Evolutionary conservation across 2,888 invertebrate species (phyloP).

Genomic region (Drosophila setosimentum): DNA sequence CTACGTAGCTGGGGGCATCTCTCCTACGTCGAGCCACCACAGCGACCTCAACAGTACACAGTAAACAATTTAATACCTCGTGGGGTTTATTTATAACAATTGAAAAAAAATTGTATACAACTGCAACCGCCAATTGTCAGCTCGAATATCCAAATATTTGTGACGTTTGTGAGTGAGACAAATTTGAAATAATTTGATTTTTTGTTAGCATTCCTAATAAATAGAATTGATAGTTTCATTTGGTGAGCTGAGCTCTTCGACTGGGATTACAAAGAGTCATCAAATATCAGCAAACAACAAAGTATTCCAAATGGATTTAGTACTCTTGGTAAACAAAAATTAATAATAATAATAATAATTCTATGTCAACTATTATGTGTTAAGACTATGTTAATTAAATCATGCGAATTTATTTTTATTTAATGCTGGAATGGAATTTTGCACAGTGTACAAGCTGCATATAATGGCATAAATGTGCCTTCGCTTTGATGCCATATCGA

Average conservation of each 20-base stretch:
- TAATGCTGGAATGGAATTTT: not conserved
- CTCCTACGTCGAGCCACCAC: conserved; percentile 40
- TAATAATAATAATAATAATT: not conserved
- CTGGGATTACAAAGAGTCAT: too few relatives aligned
- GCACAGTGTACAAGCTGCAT: conserved; percentile 47
- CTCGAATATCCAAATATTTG: not conserved
- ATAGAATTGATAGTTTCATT: not conserved
- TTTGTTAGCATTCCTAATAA: not conserved
- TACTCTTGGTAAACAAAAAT: not conserved
- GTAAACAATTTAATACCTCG: not conserved
- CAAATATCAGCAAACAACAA: too few relatives aligned
- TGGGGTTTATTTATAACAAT: not conserved
- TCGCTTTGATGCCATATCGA: conserved; percentile 76
- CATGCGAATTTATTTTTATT: accelerated
- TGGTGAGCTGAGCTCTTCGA: not conserved
- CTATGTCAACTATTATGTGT: not conserved
- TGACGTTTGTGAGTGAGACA: not conserved
- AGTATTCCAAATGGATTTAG: not conserved
- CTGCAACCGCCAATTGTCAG: not conserved
- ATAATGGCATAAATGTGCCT: conserved; percentile 73
- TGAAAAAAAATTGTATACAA: not conserved
- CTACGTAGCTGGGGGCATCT: conserved; percentile 56
- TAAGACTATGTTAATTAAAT: not conserved
- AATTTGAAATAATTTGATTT: not conserved
- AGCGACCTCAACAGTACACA: not conserved